These are phyloP conservation scores for Subacronicta megacephala DNA, from an alignment of 2,888 invertebrate genomes.

Conservation along the genomic window DNA sequence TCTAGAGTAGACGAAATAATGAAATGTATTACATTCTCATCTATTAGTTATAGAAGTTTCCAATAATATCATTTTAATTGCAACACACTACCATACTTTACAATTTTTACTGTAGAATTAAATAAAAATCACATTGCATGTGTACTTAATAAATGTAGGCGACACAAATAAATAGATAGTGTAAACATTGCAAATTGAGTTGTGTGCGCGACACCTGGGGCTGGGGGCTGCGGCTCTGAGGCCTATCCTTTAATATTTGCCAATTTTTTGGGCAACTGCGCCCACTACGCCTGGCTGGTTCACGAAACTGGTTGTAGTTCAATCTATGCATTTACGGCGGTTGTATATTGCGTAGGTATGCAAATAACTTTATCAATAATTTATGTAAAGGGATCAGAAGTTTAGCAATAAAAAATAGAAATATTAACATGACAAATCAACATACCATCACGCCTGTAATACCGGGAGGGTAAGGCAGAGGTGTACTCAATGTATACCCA, in stretches of 20 bases:
- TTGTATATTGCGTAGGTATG: background rate
- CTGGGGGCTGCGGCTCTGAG: background rate
- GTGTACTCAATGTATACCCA: too few species aligned
- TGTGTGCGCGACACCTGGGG: slow-evolving; percentile 33
- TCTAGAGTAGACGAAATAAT: too few species aligned
- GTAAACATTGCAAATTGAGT: slow-evolving; percentile 59
- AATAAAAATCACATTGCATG: slow-evolving; percentile 13
- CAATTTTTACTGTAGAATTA: background rate
- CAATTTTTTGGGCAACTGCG: slow-evolving; percentile 58
- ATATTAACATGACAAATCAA: too few species aligned
- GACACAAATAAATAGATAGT: slow-evolving; percentile 32
- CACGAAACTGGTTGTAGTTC: background rate
- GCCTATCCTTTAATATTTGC: slow-evolving; percentile 50
- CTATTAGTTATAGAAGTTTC: too few species aligned
- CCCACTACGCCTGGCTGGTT: slow-evolving; percentile 38
- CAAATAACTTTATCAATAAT: background rate
- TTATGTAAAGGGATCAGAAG: too few species aligned
- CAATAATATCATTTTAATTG: too few species aligned
- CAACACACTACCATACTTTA: background rate
- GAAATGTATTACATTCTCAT: too few species aligned
- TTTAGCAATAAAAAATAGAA: too few species aligned
- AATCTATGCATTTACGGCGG: background rate
- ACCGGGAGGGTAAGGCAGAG: too few species aligned
- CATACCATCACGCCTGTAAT: too few species aligned
- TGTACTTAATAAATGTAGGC: slow-evolving; percentile 34